Evolutionary conservation across 1,140 invertebrate species (phyloP).

Genomic region (Leptonema lineaticorne): DNA sequence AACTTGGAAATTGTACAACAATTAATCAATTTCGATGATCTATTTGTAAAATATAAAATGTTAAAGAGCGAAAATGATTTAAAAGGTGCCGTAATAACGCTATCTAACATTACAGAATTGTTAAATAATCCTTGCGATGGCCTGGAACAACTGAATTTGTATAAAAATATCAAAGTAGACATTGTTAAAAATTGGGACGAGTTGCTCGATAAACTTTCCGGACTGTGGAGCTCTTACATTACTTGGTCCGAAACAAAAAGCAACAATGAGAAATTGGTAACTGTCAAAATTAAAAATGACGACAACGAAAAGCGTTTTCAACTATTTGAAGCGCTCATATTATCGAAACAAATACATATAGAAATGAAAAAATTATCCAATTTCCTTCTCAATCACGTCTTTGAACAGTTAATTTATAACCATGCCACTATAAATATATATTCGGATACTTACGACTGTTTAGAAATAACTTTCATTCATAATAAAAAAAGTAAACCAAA

Average conservation of each 20-base stretch:
- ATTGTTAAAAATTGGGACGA: constrained; percentile 48
- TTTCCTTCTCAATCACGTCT: constrained; percentile 57
- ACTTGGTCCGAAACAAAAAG: constrained; percentile 40
- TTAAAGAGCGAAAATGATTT: constrained; percentile 52
- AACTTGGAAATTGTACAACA: constrained; percentile 56
- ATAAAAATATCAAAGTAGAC: constrained; percentile 50
- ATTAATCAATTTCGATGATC: constrained; percentile 56
- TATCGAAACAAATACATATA: constrained; percentile 51
- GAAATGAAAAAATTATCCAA: constrained; percentile 55
- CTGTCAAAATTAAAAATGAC: constrained; percentile 48
- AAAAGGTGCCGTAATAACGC: constrained; percentile 52
- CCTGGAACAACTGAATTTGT: constrained; percentile 56
- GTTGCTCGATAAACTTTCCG: constrained; percentile 51
- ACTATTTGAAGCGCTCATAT: constrained; percentile 55
- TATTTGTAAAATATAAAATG: constrained; percentile 54
- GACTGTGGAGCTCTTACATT: constrained; percentile 55
- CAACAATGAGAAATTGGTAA: constrained; percentile 42
- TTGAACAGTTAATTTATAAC: constrained; percentile 58
- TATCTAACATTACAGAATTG: constrained; percentile 53
- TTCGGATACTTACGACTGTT: constrained; percentile 49
- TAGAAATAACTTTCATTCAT: constrained; percentile 52
- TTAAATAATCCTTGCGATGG: constrained; percentile 54
- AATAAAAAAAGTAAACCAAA: constrained; percentile 51
- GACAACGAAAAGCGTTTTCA: constrained; percentile 46
- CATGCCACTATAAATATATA: constrained; percentile 51